Percentiles rank a stretch among this genome's conserved stretches.
Evolutionary conservation across 2,113 vertebrate genomes (phyloP).

Genomic region (Rattus rattus): DNA sequence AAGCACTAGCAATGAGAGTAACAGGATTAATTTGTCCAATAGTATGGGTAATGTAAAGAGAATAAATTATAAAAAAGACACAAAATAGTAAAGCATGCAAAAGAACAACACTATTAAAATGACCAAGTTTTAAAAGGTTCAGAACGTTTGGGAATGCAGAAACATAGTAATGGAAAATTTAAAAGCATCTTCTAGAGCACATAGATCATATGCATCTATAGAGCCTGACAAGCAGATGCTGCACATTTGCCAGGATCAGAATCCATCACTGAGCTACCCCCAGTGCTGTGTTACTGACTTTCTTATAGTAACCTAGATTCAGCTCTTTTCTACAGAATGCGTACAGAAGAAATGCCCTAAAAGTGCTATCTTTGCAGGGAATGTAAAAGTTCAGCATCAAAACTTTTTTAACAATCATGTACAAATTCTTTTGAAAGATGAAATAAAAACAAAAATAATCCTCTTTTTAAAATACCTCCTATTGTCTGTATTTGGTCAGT

Average conservation of each 20-base stretch:
- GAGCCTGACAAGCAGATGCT: neutral
- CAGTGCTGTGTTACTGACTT: neutral
- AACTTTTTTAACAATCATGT: neutral
- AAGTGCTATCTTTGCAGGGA: neutral
- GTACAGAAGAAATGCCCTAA: neutral
- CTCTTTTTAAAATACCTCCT: slow-evolving; percentile 2
- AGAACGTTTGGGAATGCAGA: neutral
- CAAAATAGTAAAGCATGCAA: neutral
- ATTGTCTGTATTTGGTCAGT: neutral
- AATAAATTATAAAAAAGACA: slow-evolving; percentile 11
- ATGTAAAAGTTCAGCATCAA: neutral
- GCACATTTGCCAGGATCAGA: neutral
- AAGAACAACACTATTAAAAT: neutral
- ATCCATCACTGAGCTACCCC: neutral
- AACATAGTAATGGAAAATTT: neutral
- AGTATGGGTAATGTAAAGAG: neutral
- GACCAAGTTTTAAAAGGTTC: slow-evolving; percentile 23
- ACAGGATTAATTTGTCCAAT: neutral
- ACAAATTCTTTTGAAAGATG: slow-evolving; percentile 30
- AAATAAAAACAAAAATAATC: neutral
- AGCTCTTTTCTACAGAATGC: slow-evolving; percentile 8
- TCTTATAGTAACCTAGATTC: neutral
- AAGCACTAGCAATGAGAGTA: neutral
- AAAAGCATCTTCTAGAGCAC: neutral
- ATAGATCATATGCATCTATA: neutral